These are phyloP conservation scores for Scarus forsteni DNA, from an alignment of 2,797 vertebrate species.

Conservation along the genomic window DNA sequence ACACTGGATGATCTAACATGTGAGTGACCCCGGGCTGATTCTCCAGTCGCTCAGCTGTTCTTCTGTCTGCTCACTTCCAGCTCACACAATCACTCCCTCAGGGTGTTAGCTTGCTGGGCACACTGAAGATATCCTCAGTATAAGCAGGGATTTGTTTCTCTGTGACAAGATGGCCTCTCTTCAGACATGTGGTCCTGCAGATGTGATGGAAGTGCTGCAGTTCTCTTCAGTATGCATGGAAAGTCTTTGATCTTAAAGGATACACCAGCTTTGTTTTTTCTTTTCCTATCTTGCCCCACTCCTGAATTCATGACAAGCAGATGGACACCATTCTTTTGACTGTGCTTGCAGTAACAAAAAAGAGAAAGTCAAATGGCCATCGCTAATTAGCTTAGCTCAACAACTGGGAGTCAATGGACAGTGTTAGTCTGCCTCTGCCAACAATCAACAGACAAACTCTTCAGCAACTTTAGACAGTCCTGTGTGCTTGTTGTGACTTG, in stretches of 20 bases:
- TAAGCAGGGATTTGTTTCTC: constrained; percentile 4
- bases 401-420: too few relatives aligned
- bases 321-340: too few relatives aligned
- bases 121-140: constrained; percentile 5
- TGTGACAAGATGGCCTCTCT: constrained; percentile 10
- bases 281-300: too few relatives aligned
- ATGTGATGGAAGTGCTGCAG: background rate
- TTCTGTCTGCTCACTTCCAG: constrained; percentile 5
- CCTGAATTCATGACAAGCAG: too few relatives aligned
- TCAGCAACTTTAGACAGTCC: too few relatives aligned
- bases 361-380: too few relatives aligned
- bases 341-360: too few relatives aligned
- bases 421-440: too few relatives aligned
- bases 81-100: background rate
- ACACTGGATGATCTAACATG: constrained; percentile 61
- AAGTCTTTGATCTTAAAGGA: background rate
- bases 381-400: too few relatives aligned
- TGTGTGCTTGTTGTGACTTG: too few relatives aligned
- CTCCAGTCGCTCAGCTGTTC: constrained; percentile 42
- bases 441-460: too few relatives aligned
- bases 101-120: background rate
- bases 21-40: constrained; percentile 60
- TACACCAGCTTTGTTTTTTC: too few relatives aligned
- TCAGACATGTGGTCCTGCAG: background rate
- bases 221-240: background rate